Evolutionary conservation across 2,797 vertebrate genomes (phyloP), one percentile per base, ranked within the genome.

Genomic region (Nyctalus aviator): DNA sequence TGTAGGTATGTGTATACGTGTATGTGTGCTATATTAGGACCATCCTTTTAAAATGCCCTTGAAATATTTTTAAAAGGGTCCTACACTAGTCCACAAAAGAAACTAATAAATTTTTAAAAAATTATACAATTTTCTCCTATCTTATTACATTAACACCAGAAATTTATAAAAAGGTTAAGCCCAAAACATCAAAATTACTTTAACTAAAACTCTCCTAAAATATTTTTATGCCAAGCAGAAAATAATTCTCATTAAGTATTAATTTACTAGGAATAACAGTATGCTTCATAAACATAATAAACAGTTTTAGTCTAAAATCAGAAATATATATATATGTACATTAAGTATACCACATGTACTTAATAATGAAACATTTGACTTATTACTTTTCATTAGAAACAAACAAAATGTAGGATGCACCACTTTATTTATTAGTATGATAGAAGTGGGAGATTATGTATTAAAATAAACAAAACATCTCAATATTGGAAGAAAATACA

Each of bases 171-270:
- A 79, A 64, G 3, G 0, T 62, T 68, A 59, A 93, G 72, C 5
- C 15, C 5, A 90, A 66, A 68, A 8, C 14, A 84, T 62, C 20
- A 55, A 66, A 78, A 73, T 53, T 87, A 84, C 10, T 92, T 72
- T 37, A 27, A 78, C 48, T 73, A 48, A 90, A 69, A 50, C 11
- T 46, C 25, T 78, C 23, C 44, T 84, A 84, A 90, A 93, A 55
- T 84, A 87, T 37, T 84, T 73, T 75, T 32, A 83, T 68, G 30
- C 17, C 25, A 82, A 91, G 35, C 12, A 89, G 32, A 78, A 96
- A 77, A 50, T 66, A 66, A 46, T 78, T 84, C 5, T 72, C 55
- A 77, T 32, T 50, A 72, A 82, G 12, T 72, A 15, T 23, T 72
- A 66, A 7, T 77, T 71, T 86, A 68, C 15, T 18, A 57, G 48